phyloP scores from a whole-genome alignment of 1,140 invertebrate genomes.

The Drosophila nigrodunni region DNA sequence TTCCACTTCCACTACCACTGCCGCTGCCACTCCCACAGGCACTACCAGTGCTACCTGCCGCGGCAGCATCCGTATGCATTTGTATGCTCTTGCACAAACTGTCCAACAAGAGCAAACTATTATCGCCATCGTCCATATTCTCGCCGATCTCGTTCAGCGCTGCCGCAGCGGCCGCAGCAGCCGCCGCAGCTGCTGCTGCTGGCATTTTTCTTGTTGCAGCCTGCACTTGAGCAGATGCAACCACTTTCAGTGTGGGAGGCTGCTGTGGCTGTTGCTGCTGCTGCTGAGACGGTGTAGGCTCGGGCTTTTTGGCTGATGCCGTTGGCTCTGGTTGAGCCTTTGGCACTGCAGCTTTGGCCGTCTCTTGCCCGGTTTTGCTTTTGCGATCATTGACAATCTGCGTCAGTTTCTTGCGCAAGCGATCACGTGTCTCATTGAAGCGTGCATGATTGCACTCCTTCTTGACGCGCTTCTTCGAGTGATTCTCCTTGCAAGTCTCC shows the following conservation, averaged over 20 bases:
- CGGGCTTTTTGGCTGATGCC: conserved; percentile 26
- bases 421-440: conserved; percentile 85
- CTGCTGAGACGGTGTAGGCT: conserved; percentile 34
- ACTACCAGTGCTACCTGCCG: conserved; percentile 23
- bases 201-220: conserved; percentile 42
- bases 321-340: conserved; percentile 44
- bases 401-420: conserved; percentile 84
- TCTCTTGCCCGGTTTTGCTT: conserved; percentile 58
- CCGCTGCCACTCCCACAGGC: conserved; percentile 16
- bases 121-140: conserved; percentile 56
- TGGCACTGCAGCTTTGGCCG: conserved; percentile 4
- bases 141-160: conserved; percentile 57
- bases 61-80: conserved; percentile 64
- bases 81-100: conserved; percentile 78
- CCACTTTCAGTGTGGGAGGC: conserved; percentile 65
- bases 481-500: conserved; percentile 80
- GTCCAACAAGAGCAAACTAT: conserved; percentile 72
- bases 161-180: conserved; percentile 52
- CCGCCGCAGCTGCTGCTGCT: conserved; percentile 36
- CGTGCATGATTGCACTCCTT: conserved; percentile 83
- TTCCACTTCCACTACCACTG: conserved; percentile 30
- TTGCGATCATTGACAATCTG: conserved; percentile 82
- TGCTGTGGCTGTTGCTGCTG: conserved; percentile 43
- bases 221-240: conserved; percentile 66
- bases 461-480: conserved; percentile 80